Base-by-base conservation (phyloP, 2,888 invertebrate genomes). In the Machimus rusticus region DNA sequence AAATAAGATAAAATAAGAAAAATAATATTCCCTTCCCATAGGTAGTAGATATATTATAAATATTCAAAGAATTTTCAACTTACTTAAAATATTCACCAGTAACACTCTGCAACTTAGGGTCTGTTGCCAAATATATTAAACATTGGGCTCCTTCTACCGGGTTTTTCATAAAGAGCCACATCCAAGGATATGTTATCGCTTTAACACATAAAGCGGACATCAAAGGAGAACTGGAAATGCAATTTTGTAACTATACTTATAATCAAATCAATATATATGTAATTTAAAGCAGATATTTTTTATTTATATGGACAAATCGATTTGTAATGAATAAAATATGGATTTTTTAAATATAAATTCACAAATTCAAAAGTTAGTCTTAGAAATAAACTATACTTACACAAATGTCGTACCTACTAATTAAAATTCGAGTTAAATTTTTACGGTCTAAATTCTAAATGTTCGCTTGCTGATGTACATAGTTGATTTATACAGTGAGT, bases 41-140 rank as follows among this genome's bases (percentile, higher is more conserved):
- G n/a, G n/a, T n/a, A n/a, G 51, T 37, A 55, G 8, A 55, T 9
- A 39, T 39, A 34, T 34, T 34, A 6, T 34, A 34, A 34, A 66
- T 57, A 19, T 77, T 31, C 23, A 81, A 77, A 14, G 31, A 43
- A 6, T 66, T 46, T 79, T 34, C 14, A 51, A 91, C 91, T 91
- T 93, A 96, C 96, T 94, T 95, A 91, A 95, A 95, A 91, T 95
- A 95, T 92, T 94, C 94, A 89, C 96, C 96, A 37, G 94, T 93
- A 8, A 94, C 93, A 87, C 93, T 93, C 88, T 94, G 93, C 88
- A 96, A 92, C 86, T 93, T 93, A n/a, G 95, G 94, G 90, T 95
- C 94, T 16, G 96, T 93, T 5, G 95, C 95, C 87, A 94, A 94
- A 90, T 95, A 95, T 86, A 96, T 91, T 57, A 94, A 93, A 9